Evolutionary conservation across 2,797 vertebrate species (phyloP).

Genomic region (Coregonus ussuriensis): DNA sequence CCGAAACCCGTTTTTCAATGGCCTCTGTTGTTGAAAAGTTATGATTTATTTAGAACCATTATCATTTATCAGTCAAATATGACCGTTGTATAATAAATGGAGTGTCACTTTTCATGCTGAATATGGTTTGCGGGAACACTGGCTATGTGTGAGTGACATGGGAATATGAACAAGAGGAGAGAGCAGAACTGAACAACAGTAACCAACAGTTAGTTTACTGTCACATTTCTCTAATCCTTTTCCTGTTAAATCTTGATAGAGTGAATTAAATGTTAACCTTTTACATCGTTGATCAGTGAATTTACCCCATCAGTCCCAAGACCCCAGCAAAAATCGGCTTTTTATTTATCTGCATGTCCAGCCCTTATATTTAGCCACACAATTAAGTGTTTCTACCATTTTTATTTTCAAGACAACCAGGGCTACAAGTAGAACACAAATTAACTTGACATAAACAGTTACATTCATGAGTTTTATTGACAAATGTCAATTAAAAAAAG

Average conservation of each 20-base stretch:
- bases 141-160: neutral
- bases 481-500: too few relatives aligned
- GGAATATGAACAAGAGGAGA: neutral
- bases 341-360: too few relatives aligned
- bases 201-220: neutral
- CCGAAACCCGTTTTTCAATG: neutral
- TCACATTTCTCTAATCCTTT: neutral
- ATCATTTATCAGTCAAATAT: neutral
- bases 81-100: neutral
- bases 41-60: neutral
- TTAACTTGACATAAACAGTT: too few relatives aligned
- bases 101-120: conserved; percentile 1
- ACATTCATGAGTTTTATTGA: too few relatives aligned
- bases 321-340: too few relatives aligned
- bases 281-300: neutral
- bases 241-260: neutral
- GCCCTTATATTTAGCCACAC: too few relatives aligned
- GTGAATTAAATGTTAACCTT: neutral
- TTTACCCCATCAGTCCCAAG: neutral
- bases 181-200: neutral
- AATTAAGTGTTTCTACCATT: too few relatives aligned
- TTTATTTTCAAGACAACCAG: too few relatives aligned
- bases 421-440: too few relatives aligned
- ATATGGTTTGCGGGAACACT: neutral
- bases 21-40: neutral